Evolutionary conservation across 2,888 invertebrate species (phyloP), one percentile per base, ranked within the genome.

Genomic region (Drosophila paramelanica): DNA sequence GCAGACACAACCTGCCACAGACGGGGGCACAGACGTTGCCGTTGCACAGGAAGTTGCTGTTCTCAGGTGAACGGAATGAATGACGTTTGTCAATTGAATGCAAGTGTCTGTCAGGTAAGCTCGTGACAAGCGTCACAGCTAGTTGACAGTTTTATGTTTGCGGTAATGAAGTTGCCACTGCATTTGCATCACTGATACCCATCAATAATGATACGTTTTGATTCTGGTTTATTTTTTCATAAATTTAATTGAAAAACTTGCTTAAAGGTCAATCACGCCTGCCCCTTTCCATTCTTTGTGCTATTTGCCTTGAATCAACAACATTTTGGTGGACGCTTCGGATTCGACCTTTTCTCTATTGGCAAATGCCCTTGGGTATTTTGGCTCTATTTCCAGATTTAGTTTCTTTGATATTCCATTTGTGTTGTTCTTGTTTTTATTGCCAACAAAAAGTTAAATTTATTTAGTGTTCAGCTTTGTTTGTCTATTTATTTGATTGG

Each of bases 401-500:
- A 53, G 69, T 55, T 68, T 61, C 8, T 46, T 61, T 67, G 38
- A 27, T 13, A 42, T 50, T 45, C 3, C 17, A 43, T 60, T 65
- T 59, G 33, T 45, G 13, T 36, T 39, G 27, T 23, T 17, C 20
- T 45, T 39, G 17, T 14, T 31, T 2, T 8, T 31, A 20, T n/a
- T 39, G 17, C n/a, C 50, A 51, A 45, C 56, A 46, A 58, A 57
- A 73, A 82, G 60, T 68, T 73, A 68, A 68, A 75, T 87, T 87
- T 78, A 78, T 81, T 81, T 87, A 56, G 81, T 69, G 67, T 70
- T 43, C 62, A 71, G 81, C 56, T 83, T 67, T 75, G 81, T 78
- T 84, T 87, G 69, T 72, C 87, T 81, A 78, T 83, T 81, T 78
- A 69, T 66, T 87, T 87, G 87, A 87, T 81, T 81, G 87, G 78